Percentiles rank a stretch among this genome's conserved stretches.
Evolutionary conservation across 2,888 invertebrate species (phyloP).

Genomic region (Lepas anatifera): DNA sequence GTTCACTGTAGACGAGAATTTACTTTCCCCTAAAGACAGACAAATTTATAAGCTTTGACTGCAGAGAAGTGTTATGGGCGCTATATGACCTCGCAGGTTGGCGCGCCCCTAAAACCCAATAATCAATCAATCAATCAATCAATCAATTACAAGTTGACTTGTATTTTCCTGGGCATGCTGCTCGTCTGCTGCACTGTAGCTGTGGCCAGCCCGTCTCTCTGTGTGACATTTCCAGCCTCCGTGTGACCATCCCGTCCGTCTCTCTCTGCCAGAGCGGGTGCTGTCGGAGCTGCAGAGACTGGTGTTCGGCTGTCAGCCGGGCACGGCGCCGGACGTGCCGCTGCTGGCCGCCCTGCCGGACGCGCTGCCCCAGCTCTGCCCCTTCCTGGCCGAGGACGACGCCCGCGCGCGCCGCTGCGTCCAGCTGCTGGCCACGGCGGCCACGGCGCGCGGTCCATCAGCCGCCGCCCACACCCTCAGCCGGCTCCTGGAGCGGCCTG

Average conservation of each 20-base stretch:
- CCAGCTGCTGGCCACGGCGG: slow-evolving; percentile 4
- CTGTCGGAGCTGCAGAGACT: slow-evolving; percentile 14
- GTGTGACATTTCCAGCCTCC: background rate
- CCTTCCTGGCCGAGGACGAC: background rate
- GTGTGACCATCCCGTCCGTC: background rate
- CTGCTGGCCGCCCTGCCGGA: slow-evolving; percentile 14
- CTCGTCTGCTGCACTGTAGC: too few species aligned
- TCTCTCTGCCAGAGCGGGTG: background rate
- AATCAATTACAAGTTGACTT: too few species aligned
- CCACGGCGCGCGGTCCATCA: background rate
- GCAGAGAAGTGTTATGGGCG: too few species aligned
- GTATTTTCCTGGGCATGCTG: too few species aligned
- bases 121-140: too few species aligned
- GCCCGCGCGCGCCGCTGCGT: background rate
- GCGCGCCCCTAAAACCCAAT: too few species aligned
- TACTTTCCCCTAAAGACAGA: too few species aligned
- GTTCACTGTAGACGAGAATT: too few species aligned
- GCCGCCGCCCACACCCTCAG: background rate
- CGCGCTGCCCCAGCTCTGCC: background rate
- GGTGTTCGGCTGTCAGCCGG: slow-evolving; percentile 3
- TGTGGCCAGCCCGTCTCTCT: too few species aligned
- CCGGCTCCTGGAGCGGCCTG: background rate
- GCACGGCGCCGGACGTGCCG: slow-evolving; percentile 9
- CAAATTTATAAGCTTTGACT: too few species aligned
- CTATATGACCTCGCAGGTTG: too few species aligned